A percentile compares a stretch with the other conserved stretches of the same genome.
phyloP scores from a whole-genome alignment of 2,888 invertebrate species.

The Agrenia bidenticulata region DNA sequence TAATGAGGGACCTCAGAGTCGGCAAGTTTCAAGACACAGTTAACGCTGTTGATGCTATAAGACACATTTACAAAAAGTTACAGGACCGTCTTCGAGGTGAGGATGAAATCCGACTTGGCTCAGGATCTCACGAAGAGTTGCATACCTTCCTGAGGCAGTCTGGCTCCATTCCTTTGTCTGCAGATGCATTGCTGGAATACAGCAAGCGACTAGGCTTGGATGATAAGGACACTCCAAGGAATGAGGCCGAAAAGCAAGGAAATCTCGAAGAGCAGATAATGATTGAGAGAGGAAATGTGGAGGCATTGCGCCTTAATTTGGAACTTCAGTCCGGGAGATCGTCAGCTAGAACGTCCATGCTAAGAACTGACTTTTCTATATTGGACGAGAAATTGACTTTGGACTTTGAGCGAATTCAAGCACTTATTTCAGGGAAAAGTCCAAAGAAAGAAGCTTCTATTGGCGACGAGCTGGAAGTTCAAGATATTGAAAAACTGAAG shows the following conservation, averaged over 20 bases:
- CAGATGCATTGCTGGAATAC: constrained; percentile 29
- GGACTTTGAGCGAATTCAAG: background rate
- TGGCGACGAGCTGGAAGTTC: no score
- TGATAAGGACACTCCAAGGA: constrained; percentile 15
- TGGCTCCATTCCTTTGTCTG: background rate
- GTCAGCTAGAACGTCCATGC: background rate
- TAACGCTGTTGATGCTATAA: constrained; percentile 39
- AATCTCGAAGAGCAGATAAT: background rate
- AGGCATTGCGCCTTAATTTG: background rate
- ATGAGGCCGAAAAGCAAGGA: constrained; percentile 6
- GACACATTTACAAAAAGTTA: constrained; percentile 37
- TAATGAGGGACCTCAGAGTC: constrained; percentile 44
- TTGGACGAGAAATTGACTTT: background rate
- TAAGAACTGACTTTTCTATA: background rate
- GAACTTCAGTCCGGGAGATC: background rate
- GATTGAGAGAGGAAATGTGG: background rate
- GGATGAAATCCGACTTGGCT: constrained; percentile 29
- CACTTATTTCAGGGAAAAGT: background rate
- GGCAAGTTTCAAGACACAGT: constrained; percentile 42
- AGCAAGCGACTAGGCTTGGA: constrained; percentile 27
- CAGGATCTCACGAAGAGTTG: constrained; percentile 28
- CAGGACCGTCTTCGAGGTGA: constrained; percentile 30
- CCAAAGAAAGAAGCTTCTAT: no score
- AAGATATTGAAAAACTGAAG: constrained; percentile 7
- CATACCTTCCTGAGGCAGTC: background rate